Evolutionary conservation across 2,797 vertebrate genomes (phyloP).

Genomic region (Lycodopsis pacificus): DNA sequence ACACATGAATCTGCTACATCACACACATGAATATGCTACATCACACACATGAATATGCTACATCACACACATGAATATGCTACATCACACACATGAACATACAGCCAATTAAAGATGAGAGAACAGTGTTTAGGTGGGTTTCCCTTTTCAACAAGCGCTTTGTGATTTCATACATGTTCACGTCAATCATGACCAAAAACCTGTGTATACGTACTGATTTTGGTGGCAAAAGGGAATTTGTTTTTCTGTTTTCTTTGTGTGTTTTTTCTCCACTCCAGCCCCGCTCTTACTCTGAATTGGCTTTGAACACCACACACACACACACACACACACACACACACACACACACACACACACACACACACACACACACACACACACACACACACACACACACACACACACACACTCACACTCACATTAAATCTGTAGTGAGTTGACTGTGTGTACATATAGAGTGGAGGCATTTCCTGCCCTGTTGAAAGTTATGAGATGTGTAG

Average conservation of each 20-base stretch:
- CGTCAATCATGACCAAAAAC: neutral
- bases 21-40: too few relatives aligned
- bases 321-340: neutral
- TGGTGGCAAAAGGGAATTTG: too few relatives aligned
- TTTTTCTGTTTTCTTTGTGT: neutral
- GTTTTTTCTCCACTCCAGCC: neutral
- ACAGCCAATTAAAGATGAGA: neutral
- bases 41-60: too few relatives aligned
- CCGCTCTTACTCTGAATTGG: neutral
- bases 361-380: too few relatives aligned
- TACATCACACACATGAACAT: neutral
- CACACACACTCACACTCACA: neutral
- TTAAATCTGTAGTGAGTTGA: neutral
- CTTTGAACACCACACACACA: neutral
- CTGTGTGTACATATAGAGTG: neutral
- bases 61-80: too few relatives aligned
- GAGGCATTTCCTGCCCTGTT: slow-evolving; percentile 4
- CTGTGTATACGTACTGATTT: too few relatives aligned
- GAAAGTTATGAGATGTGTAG: slow-evolving; percentile 60
- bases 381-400: neutral
- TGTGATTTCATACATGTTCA: neutral
- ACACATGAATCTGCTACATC: too few relatives aligned
- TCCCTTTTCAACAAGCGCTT: neutral
- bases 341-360: too few relatives aligned
- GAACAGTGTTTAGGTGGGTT: neutral